Conservation (phyloP, 2,797 vertebrate genomes). For the Hapalemur alaotrensis region DNA sequence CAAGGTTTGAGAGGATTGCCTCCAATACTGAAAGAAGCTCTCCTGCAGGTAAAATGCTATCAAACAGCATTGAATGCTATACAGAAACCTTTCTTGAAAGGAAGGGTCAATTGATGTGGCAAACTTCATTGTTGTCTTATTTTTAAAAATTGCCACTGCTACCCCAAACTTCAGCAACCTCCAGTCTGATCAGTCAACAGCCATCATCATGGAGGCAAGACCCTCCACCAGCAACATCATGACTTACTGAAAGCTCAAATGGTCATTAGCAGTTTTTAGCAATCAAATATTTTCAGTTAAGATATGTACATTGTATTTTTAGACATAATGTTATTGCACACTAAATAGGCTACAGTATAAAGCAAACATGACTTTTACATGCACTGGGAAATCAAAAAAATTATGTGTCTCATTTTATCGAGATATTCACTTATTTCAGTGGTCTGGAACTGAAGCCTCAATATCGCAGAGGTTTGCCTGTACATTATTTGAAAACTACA, state of each 20-base stretch:
- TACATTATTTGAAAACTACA: background rate
- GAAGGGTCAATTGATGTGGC: background rate
- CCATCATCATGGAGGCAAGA: background rate
- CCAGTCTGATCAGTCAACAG: background rate
- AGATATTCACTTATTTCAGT: background rate
- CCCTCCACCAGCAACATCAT: background rate
- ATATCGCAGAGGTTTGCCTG: background rate
- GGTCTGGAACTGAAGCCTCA: background rate
- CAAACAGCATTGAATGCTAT: background rate
- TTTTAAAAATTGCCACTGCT: background rate
- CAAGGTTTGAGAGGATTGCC: background rate
- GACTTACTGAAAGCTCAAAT: background rate
- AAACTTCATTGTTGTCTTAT: background rate
- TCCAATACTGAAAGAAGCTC: background rate
- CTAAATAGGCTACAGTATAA: background rate
- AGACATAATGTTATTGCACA: background rate
- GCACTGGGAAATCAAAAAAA: background rate
- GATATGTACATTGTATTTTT: background rate
- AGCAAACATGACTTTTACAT: background rate
- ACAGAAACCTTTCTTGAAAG: background rate
- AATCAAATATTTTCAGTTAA: background rate
- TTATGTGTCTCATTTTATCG: background rate
- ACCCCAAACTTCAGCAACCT: background rate
- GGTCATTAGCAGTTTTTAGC: too few species aligned
- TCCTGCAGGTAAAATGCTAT: background rate